Percentiles rank a stretch among this genome's conserved stretches.
These are phyloP conservation scores for Alces alces DNA, from an alignment of 2,113 vertebrate genomes.

Conservation along the genomic window DNA sequence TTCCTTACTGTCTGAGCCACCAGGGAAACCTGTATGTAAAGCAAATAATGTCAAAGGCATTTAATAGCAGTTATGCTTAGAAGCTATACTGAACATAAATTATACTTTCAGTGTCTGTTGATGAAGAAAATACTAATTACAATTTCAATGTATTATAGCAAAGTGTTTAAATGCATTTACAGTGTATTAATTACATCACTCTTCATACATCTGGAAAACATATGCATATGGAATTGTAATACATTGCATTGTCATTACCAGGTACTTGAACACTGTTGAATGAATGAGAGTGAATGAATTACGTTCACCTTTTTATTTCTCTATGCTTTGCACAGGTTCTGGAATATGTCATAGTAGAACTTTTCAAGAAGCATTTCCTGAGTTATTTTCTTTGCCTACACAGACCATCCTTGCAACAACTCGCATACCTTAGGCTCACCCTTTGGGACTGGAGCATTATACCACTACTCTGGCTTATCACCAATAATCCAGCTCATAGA, in stretches of 20 bases:
- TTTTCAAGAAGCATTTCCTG: not conserved
- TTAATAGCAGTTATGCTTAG: not conserved
- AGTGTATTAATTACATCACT: not conserved
- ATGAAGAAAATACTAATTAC: not conserved
- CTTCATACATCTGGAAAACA: not conserved
- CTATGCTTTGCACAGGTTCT: not conserved
- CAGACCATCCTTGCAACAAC: not conserved
- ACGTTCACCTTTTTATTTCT: not conserved
- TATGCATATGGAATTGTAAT: not conserved
- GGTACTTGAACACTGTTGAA: not conserved
- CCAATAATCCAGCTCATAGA: not conserved
- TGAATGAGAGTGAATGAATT: not conserved
- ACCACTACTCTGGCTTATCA: not conserved
- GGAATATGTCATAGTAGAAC: not conserved
- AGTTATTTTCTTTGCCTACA: not conserved
- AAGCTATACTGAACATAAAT: not conserved
- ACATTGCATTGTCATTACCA: not conserved
- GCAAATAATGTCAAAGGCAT: not conserved
- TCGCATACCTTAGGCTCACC: not conserved
- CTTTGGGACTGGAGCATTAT: not conserved
- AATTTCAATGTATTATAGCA: not conserved
- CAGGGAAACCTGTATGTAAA: not conserved
- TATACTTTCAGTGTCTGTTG: not conserved
- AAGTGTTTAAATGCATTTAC: not conserved
- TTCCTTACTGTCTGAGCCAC: not conserved